Evolutionary conservation across 2,113 vertebrate genomes (phyloP), one percentile per base, ranked within the genome.

Genomic region (Entelurus aequoreus): DNA sequence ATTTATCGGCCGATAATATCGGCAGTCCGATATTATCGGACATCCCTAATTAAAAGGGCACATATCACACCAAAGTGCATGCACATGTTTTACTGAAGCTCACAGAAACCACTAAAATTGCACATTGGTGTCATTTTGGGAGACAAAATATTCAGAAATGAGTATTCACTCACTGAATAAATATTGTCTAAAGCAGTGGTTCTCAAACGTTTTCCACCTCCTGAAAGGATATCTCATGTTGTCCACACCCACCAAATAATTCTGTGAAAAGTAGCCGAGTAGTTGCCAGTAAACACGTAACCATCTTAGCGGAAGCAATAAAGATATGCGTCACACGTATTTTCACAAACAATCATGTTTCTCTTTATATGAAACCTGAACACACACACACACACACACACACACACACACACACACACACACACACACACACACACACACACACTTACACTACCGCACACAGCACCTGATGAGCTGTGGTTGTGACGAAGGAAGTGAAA

Each of bases 401-500:
- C 46, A 35, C 8, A 19, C 36, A 35, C 46, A 61, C 53, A 58
- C 38, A 48, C 62, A 66, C 69, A 58, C 63, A 62, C 60, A 47
- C 65, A 50, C 40, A 42, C 54, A 63, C 69, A 62, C 62, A 70
- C 59, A 68, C 53, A 40, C 67, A 59, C 19, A 19, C 19, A 19
- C 19, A 19, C 19, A 67, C 57, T 60, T 58, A 53, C 62, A 63
- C 57, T 54, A 71, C 67, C 12, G 65, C 62, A 13, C 53, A 59
- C 12, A 68, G 65, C 86, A 88, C 86, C 85, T 89, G 87, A 88
- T 62, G 69, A 78, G 80, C 70, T 81, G 74, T 48, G 79, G 80
- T 88, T 85, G 49, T 62, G 71, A 83, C 80, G 77, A 54, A 88
- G 91, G 91, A 91, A 91, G 90, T 82, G 75, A 85, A 83, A 85